Base-by-base conservation (phyloP, 2,888 invertebrate genomes). In the Dynastes tityus region DNA sequence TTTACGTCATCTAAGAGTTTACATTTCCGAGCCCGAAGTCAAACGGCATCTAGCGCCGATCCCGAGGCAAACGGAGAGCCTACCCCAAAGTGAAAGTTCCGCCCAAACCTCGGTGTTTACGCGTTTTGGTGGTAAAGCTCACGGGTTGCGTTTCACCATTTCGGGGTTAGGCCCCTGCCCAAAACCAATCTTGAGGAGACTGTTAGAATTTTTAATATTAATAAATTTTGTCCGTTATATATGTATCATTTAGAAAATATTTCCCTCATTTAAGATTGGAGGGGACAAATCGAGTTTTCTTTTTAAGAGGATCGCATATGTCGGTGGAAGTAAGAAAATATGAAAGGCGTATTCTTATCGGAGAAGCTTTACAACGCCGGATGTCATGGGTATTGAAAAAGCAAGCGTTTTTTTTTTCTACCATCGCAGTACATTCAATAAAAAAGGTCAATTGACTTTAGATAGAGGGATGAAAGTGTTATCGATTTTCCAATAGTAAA, bases 371-470 rank as follows among this genome's bases (percentile, higher is more conserved):
- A 22, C 49, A 45, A 45, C 11, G 51, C 68, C 68, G 68, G 68
- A 68, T 68, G 68, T 51, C 51, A 11, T 13, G 27, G 22, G 49
- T 68, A 68, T 49, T 68, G 45, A 49, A 29, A 68, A 45, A 45
- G 68, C 68, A 68, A 51, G 68, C 51, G 67, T 16, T 67, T 68
- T 68, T 68, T 67, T 65, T 65, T 65, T 45, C 11, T 68, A 29
- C 49, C 68, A 13, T 68, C 68, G 45, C 68, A 49, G 68, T 68
- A 68, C 68, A 68, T 68, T 68, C 68, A 51, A 68, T 68, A 68
- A 68, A 68, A 68, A 68, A 68, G 68, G 68, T 68, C 68, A 68
- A 68, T 68, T 68, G 68, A 68, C 68, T 45, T 45, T 49, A 68
- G 68, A 68, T 68, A 68, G 68, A 49, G 45, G 27, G 45, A 27